phyloP scores from a whole-genome alignment of 2,888 invertebrate species.

The Lamellibrachia satsuma region DNA sequence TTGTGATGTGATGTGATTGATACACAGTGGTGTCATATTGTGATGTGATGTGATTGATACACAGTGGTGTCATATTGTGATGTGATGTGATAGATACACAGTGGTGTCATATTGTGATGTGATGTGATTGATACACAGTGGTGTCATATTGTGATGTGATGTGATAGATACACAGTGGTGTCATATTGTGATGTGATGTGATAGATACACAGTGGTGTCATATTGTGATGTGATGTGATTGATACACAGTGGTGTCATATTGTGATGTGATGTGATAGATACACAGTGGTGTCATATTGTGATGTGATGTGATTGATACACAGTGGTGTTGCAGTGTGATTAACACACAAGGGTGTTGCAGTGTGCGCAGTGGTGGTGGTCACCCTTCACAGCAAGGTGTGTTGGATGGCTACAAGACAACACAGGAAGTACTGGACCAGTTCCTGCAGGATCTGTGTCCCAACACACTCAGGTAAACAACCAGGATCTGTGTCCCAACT shows the following conservation, averaged over 20 bases:
- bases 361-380: not conserved
- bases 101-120: not conserved
- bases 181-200: not conserved
- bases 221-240: too few relatives aligned
- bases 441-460: not conserved
- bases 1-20: not conserved
- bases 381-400: not conserved
- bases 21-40: not conserved
- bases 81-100: not conserved
- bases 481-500: not conserved
- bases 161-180: not conserved
- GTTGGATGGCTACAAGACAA: not conserved
- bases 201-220: not conserved
- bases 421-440: conserved; percentile 1
- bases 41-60: not conserved
- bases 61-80: not conserved
- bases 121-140: not conserved
- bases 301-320: not conserved
- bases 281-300: not conserved
- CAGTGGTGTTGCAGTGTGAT: not conserved
- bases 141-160: too few relatives aligned
- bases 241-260: not conserved
- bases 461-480: not conserved
- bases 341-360: not conserved
- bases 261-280: too few relatives aligned